Evolutionary conservation across 2,888 invertebrate species (phyloP).

Genomic region (Zhuqinia jingwanae): DNA sequence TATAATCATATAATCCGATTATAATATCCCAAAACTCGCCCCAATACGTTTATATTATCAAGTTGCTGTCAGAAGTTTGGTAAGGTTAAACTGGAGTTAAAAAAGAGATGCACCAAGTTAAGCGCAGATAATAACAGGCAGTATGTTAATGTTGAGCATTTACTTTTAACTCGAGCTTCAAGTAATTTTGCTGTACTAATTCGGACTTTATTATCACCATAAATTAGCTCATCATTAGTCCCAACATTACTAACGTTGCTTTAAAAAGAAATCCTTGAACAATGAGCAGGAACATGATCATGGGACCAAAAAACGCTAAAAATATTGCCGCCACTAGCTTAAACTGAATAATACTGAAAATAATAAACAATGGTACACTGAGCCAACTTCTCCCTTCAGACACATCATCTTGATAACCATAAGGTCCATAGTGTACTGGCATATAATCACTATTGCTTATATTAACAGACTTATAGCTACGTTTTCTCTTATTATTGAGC

Average conservation of each 20-base stretch:
- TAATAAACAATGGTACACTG: slow-evolving; percentile 52
- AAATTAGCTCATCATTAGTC: slow-evolving; percentile 40
- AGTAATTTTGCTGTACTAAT: neutral
- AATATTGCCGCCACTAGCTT: slow-evolving; percentile 56
- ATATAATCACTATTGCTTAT: slow-evolving; percentile 31
- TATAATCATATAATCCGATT: no score
- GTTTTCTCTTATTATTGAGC: neutral
- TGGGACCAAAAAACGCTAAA: slow-evolving; percentile 55
- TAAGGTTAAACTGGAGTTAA: no score
- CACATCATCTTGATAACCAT: slow-evolving; percentile 53
- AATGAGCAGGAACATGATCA: slow-evolving; percentile 55
- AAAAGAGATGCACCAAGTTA: no score
- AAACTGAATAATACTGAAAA: slow-evolving; percentile 67
- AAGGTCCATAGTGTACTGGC: slow-evolving; percentile 53
- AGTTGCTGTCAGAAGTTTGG: no score
- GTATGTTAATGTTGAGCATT: no score
- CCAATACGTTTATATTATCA: no score
- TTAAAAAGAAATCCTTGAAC: slow-evolving; percentile 49
- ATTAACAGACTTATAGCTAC: slow-evolving; percentile 13
- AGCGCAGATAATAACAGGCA: no score
- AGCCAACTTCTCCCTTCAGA: slow-evolving; percentile 37
- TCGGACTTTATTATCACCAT: neutral
- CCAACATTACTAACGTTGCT: slow-evolving; percentile 26
- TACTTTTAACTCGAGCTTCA: no score
- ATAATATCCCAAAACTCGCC: no score